Evolutionary conservation across 2,797 vertebrate genomes (phyloP).

Genomic region (Sebastes paucispinis): DNA sequence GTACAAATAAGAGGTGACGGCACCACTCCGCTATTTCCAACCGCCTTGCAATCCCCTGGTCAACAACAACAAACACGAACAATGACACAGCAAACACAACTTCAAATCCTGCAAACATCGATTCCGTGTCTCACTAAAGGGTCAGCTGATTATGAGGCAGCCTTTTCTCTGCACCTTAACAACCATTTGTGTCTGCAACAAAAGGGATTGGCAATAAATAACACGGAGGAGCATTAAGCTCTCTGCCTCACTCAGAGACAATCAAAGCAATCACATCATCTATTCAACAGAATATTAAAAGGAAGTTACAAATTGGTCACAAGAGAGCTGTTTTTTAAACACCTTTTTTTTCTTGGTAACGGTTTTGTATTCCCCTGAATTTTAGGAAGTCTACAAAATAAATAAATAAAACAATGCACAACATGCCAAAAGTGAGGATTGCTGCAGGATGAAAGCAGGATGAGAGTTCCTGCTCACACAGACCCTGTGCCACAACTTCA

Average conservation of each 20-base stretch:
- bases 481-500: neutral
- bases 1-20: neutral
- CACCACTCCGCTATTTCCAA: neutral
- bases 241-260: neutral
- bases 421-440: neutral
- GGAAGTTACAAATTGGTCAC: no score
- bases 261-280: neutral
- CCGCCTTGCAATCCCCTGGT: neutral
- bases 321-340: neutral
- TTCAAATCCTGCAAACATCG: constrained; percentile 14
- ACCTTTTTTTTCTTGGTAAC: neutral
- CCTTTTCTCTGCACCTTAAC: constrained; percentile 12
- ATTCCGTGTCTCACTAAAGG: neutral
- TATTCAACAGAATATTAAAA: neutral
- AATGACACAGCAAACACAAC: constrained; percentile 12
- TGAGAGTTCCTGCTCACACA: neutral
- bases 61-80: neutral
- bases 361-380: neutral
- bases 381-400: neutral
- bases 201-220: neutral
- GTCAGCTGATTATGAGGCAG: constrained; percentile 4
- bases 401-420: neutral
- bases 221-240: neutral
- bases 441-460: neutral
- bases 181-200: neutral